Evolutionary conservation across 2,888 invertebrate genomes (phyloP), one percentile per base, ranked within the genome.

Genomic region (Syrista parreyssii): DNA sequence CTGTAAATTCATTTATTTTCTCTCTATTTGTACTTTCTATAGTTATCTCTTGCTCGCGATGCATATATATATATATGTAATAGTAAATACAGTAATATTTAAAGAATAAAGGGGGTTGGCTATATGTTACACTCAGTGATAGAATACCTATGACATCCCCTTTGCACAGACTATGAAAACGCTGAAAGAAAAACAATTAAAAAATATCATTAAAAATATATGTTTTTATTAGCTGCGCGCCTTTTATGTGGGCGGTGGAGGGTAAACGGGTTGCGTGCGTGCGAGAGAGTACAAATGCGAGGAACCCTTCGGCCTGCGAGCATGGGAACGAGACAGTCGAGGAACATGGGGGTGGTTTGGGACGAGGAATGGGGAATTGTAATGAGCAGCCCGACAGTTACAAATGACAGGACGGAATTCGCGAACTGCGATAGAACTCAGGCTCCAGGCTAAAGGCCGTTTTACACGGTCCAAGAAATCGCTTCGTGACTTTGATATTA

Each of bases 321-420:
- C 36, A 74, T 77, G 82, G 79, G 82, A 80, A 80, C 82, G 82
- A 84, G 83, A 81, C 83, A 79, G 83, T 31, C 71, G 71, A 75
- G 78, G 79, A 76, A 80, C 78, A 75, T 80, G 83, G 84, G 84
- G 84, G 82, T 82, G 82, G 82, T 82, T 83, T 79, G 85, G 83
- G 83, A 82, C 88, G 88, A 89, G 90, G 91, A 90, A 91, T 89
- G 91, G 91, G 90, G 90, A 91, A 91, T 91, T 91, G 91, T 91
- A 91, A 91, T 91, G 91, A 91, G 91, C 91, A 90, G 88, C 88
- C 89, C 86, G 91, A 91, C 91, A 91, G 91, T 91, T 91, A 91
- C 91, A 91, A 91, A 91, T 91, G 91, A 91, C 91, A 91, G 91
- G 91, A 91, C 89, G 91, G 91, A 91, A 91, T 91, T 91, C 91